Conservation (phyloP, 2,888 invertebrate genomes). For the Coelopa pilipes region DNA sequence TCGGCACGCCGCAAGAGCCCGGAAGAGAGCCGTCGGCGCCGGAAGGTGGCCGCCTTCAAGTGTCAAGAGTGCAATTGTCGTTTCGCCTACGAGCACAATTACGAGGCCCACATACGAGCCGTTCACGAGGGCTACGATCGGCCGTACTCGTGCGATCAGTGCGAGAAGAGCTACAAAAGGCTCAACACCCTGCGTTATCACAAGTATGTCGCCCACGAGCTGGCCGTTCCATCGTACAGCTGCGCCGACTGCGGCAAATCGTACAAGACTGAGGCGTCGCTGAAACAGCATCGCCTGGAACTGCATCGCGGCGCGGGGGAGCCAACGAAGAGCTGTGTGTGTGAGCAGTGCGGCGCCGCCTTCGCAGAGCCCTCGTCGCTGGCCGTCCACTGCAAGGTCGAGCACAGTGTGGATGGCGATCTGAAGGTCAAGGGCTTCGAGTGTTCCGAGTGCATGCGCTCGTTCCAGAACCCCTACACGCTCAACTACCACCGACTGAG, state of each 20-base stretch:
- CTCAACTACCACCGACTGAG: slow-evolving; percentile 43
- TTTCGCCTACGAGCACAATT: slow-evolving; percentile 40
- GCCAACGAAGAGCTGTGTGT: slow-evolving; percentile 34
- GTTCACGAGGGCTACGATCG: slow-evolving; percentile 38
- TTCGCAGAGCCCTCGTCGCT: slow-evolving; percentile 38
- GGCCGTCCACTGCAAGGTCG: slow-evolving; percentile 21
- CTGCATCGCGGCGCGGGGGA: slow-evolving; percentile 32
- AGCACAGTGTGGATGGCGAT: slow-evolving; percentile 42
- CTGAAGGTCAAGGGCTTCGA: slow-evolving; percentile 39
- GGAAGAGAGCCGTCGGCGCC: too few relatives aligned
- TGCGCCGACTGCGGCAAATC: slow-evolving; percentile 39
- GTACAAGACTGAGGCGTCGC: slow-evolving; percentile 40
- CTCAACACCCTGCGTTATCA: slow-evolving; percentile 41
- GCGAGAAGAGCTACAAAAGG: slow-evolving; percentile 41
- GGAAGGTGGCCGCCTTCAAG: slow-evolving; percentile 24
- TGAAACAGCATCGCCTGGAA: slow-evolving; percentile 38
- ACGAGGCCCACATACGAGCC: slow-evolving; percentile 41
- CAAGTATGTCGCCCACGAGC: slow-evolving; percentile 36
- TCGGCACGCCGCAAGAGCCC: not conserved
- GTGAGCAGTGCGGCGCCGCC: slow-evolving; percentile 44
- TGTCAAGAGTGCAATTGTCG: slow-evolving; percentile 40
- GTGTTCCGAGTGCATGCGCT: slow-evolving; percentile 43
- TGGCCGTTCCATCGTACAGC: slow-evolving; percentile 17
- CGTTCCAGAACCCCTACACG: slow-evolving; percentile 41
- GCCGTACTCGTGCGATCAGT: slow-evolving; percentile 39